A percentile compares a stretch with the other conserved stretches of the same genome.
These are phyloP conservation scores for Galbula dea DNA, from an alignment of 2,113 vertebrate genomes.

Conservation along the genomic window DNA sequence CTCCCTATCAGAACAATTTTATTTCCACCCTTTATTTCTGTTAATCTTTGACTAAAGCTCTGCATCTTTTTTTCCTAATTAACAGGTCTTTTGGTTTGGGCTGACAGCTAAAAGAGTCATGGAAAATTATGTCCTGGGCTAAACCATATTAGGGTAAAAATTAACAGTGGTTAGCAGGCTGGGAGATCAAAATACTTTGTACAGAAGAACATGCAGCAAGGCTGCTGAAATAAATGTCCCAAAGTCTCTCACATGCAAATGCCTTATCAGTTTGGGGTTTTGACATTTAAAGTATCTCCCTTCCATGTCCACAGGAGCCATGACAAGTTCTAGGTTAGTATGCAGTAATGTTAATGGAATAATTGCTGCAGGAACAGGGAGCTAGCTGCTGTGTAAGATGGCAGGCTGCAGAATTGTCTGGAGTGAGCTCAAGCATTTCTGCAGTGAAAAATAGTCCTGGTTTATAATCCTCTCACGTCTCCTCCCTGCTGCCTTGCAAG, in stretches of 20 bases:
- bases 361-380: conserved; percentile 68
- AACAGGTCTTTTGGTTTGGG: conserved; percentile 19
- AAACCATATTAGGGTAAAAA: conserved; percentile 40
- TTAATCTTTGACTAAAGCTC: conserved; percentile 44
- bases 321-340: conserved; percentile 23
- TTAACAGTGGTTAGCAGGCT: conserved; percentile 14
- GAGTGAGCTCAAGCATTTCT: conserved; percentile 73
- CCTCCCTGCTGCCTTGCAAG: conserved; percentile 38
- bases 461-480: conserved; percentile 69
- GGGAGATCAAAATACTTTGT: conserved; percentile 47
- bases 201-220: neutral
- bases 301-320: conserved; percentile 2
- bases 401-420: conserved; percentile 73
- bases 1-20: neutral
- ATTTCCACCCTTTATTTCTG: conserved; percentile 40
- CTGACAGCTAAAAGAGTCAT: neutral
- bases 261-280: too few species aligned
- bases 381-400: conserved; percentile 75
- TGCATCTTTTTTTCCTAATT: conserved; percentile 39
- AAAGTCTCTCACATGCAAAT: conserved; percentile 1
- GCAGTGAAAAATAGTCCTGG: conserved; percentile 59
- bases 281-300: neutral
- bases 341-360: conserved; percentile 59
- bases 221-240: conserved; percentile 10
- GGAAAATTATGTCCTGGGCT: conserved; percentile 35